These are phyloP conservation scores for Sialia sialis DNA, from an alignment of 2,113 vertebrate species.

Conservation along the genomic window DNA sequence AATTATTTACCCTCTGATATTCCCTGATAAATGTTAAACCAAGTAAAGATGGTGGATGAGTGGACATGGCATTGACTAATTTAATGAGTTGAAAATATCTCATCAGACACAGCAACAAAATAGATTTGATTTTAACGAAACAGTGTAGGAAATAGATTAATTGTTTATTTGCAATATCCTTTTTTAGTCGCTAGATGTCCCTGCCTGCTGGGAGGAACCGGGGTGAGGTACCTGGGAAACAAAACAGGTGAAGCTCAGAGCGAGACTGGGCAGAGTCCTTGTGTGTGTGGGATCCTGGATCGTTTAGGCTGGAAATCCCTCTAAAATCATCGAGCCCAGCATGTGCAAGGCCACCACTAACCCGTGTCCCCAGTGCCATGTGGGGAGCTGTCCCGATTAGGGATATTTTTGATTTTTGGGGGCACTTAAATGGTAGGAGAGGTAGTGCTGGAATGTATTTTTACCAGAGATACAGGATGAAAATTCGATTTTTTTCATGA, in stretches of 20 bases:
- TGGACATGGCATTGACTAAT: background rate
- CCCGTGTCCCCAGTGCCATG: background rate
- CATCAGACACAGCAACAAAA: background rate
- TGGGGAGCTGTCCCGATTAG: background rate
- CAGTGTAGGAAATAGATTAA: accelerated
- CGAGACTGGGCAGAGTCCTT: background rate
- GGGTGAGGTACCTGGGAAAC: background rate
- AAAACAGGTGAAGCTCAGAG: background rate
- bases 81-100: background rate
- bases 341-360: background rate
- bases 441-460: background rate
- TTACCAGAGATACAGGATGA: background rate
- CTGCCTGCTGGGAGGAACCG: background rate
- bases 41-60: background rate
- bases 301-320: background rate
- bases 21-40: background rate
- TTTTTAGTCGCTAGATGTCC: slow-evolving; percentile 55
- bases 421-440: background rate
- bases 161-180: background rate
- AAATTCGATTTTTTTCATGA: background rate
- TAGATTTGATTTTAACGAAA: background rate
- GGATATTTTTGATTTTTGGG: background rate
- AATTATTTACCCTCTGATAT: background rate
- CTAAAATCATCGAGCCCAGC: background rate
- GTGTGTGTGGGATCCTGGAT: background rate